phyloP scores from a whole-genome alignment of 2,888 invertebrate species.

The Cremastinae sp. region DNA sequence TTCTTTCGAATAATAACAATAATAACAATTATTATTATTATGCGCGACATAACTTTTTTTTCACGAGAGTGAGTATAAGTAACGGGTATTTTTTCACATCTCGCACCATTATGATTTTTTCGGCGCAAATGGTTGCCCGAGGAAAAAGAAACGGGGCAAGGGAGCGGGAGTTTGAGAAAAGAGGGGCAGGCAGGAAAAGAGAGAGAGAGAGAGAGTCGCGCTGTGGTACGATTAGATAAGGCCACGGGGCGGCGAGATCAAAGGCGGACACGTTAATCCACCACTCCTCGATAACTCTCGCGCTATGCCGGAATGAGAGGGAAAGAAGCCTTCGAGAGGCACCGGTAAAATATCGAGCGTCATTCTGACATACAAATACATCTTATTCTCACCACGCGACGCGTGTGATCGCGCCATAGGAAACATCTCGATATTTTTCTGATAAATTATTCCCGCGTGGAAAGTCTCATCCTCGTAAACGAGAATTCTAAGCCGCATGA shows the following conservation, averaged over 20 bases:
- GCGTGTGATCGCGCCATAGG: conserved; percentile 32
- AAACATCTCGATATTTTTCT: conserved; percentile 35
- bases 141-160: conserved; percentile 37
- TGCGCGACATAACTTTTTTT: conserved; percentile 13
- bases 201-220: conserved; percentile 68
- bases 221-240: conserved; percentile 80
- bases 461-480: conserved; percentile 25
- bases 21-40: background rate
- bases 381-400: conserved; percentile 45
- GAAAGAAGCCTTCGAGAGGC: conserved; percentile 59
- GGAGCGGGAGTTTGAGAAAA: conserved; percentile 54
- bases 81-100: conserved; percentile 42
- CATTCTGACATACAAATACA: conserved; percentile 31
- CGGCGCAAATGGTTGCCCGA: conserved; percentile 26
- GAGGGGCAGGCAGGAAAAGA: conserved; percentile 62
- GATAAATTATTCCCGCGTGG: conserved; percentile 40
- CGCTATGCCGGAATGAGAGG: conserved; percentile 45
- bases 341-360: conserved; percentile 42
- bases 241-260: conserved; percentile 77
- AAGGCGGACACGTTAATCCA: conserved; percentile 79
- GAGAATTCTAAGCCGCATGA: conserved; percentile 27
- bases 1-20: background rate
- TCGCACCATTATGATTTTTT: conserved; percentile 49
- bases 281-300: conserved; percentile 79
- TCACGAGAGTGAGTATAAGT: conserved; percentile 31